These are phyloP conservation scores for Pardalotus punctatus DNA, from an alignment of 2,113 vertebrate genomes.

Conservation along the genomic window DNA sequence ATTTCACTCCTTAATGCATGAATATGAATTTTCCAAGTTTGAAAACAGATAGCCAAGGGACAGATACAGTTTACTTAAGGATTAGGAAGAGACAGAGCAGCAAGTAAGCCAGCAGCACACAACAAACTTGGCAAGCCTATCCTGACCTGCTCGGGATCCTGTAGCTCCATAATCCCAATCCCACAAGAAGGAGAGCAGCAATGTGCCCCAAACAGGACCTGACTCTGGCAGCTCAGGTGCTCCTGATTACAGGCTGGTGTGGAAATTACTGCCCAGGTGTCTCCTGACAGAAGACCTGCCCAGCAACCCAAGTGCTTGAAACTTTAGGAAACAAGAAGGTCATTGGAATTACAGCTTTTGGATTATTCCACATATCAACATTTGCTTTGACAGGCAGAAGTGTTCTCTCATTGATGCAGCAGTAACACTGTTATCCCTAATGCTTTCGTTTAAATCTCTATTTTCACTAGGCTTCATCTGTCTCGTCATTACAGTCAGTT, in stretches of 20 bases:
- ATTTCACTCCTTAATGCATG: not conserved
- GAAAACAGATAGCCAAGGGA: not conserved
- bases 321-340: not conserved
- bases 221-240: not conserved
- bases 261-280: not conserved
- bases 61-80: not conserved
- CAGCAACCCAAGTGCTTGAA: not conserved
- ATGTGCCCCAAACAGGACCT: rapidly evolving
- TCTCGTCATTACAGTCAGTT: not conserved
- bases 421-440: not conserved
- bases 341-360: not conserved
- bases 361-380: not conserved
- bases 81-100: not conserved
- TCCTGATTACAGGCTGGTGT: not conserved
- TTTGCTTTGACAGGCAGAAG: not conserved
- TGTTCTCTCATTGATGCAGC: not conserved
- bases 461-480: not conserved
- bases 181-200: not conserved
- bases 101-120: not conserved
- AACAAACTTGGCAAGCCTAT: not conserved
- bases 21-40: not conserved
- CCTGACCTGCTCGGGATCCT: not conserved
- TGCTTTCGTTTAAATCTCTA: not conserved
- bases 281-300: not conserved
- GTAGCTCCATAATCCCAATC: rapidly evolving